Percentiles rank a stretch among this genome's conserved stretches.
phyloP scores from a whole-genome alignment of 2,888 invertebrate genomes.

The Homarus gammarus region DNA sequence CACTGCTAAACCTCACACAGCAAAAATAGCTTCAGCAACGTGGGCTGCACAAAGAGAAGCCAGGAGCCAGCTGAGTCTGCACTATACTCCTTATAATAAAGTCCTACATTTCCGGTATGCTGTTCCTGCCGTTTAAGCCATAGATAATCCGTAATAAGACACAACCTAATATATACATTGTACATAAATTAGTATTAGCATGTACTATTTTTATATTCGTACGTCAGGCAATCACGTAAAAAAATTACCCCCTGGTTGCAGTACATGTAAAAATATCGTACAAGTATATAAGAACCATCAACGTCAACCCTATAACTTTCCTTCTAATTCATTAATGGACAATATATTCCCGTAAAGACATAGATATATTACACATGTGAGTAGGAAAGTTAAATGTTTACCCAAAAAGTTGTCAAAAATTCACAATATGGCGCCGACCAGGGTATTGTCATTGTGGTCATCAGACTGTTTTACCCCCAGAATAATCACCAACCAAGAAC shows the following conservation, averaged over 20 bases:
- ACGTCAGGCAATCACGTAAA: slow-evolving; percentile 39
- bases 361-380: background rate
- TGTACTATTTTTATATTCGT: slow-evolving; percentile 39
- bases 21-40: slow-evolving; percentile 57
- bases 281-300: background rate
- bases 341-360: background rate
- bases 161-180: background rate
- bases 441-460: slow-evolving; percentile 58
- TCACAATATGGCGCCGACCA: slow-evolving; percentile 66
- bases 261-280: slow-evolving; percentile 7
- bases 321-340: background rate
- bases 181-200: background rate
- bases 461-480: slow-evolving; percentile 10
- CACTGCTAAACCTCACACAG: background rate
- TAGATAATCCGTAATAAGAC: background rate
- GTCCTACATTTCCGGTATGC: no score
- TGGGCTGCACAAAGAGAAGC: slow-evolving; percentile 56
- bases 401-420: slow-evolving; percentile 53
- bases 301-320: background rate
- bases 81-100: background rate
- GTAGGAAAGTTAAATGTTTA: background rate
- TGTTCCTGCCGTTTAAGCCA: background rate
- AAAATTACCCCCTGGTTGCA: slow-evolving; percentile 40
- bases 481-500: background rate
- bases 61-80: slow-evolving; percentile 25